A percentile compares a stretch with the other conserved stretches of the same genome.
These are phyloP conservation scores for Daphoenositta chrysoptera DNA, from an alignment of 2,113 vertebrate genomes.

Conservation along the genomic window DNA sequence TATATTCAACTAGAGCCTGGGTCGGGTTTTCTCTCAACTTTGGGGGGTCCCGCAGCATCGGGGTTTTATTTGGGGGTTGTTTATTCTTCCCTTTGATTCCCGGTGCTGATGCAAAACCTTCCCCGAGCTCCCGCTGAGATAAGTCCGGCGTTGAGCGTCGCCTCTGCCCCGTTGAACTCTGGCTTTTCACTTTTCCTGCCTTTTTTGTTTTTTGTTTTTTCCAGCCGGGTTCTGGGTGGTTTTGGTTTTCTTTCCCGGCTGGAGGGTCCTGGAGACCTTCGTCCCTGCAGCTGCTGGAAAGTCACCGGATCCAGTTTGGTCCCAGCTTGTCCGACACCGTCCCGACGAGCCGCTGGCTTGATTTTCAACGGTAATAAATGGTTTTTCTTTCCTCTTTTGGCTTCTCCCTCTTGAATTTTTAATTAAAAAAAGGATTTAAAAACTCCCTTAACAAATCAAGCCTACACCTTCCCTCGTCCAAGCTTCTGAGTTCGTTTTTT, in stretches of 20 bases:
- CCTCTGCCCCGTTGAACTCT: background rate
- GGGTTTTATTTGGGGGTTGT: background rate
- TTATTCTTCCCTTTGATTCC: background rate
- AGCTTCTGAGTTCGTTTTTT: background rate
- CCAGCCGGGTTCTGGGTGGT: background rate
- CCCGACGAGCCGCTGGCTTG: background rate
- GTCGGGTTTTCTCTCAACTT: slow-evolving; percentile 25
- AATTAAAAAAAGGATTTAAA: background rate
- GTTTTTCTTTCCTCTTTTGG: background rate
- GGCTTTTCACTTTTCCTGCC: background rate
- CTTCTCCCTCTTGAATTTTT: background rate
- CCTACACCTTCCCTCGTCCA: background rate
- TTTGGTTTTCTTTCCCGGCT: background rate
- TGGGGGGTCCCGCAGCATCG: background rate
- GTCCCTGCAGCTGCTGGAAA: background rate
- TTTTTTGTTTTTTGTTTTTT: background rate
- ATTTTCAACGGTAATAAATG: background rate
- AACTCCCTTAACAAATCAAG: background rate
- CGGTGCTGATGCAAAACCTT: background rate
- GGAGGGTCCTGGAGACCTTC: background rate
- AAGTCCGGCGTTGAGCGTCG: rapidly evolving
- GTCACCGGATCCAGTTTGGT: background rate
- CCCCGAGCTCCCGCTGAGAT: background rate
- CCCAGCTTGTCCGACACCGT: background rate
- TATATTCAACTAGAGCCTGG: slow-evolving; percentile 47